Evolutionary conservation across 1,140 invertebrate genomes (phyloP), one percentile per base, ranked within the genome.

Genomic region (Rhopalosiphum maidis): DNA sequence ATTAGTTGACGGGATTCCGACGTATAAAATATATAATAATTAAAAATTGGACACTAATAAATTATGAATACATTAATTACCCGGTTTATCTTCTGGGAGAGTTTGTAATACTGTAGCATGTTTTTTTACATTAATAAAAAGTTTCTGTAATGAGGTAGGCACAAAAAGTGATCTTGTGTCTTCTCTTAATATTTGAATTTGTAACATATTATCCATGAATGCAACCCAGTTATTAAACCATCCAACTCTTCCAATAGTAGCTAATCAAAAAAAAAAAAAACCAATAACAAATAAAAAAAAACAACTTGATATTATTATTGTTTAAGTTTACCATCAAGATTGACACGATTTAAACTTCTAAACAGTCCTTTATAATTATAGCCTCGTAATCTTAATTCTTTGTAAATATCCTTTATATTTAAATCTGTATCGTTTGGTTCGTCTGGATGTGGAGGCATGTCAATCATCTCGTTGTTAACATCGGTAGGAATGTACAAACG

Each of bases 171-270:
- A 96, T 94, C 97, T 95, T 0, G 97, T 97, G 94, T 98, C 97
- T n/a, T 96, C 95, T 48, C 96, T 96, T 1, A 99, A 94, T 87
- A 99, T 97, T 94, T 97, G 96, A 94, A 99, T 96, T 95, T 99
- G 99, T 35, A 99, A 95, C 97, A 99, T 97, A 35, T 97, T 98
- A 95, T 99, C 99, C 96, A 99, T 97, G 95, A 99, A 99, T 1
- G 98, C 96, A 0, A 98, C 97, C 98, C 98, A 99, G 95, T 99
- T 98, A 94, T 97, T 97, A 30, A 95, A 95, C 98, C 98, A 98
- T 54, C 94, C 94, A 1, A 97, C 95, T 41, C 95, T 95, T 41
- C 96, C 97, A 95, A 93, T 95, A 87, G 94, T 95, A 41, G 94
- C 96, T 95, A 94, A 18, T 54, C 22, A 87, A 30, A 37, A 6